phyloP scores from a whole-genome alignment of 1,140 invertebrate genomes.

The Atta cephalotes region DNA sequence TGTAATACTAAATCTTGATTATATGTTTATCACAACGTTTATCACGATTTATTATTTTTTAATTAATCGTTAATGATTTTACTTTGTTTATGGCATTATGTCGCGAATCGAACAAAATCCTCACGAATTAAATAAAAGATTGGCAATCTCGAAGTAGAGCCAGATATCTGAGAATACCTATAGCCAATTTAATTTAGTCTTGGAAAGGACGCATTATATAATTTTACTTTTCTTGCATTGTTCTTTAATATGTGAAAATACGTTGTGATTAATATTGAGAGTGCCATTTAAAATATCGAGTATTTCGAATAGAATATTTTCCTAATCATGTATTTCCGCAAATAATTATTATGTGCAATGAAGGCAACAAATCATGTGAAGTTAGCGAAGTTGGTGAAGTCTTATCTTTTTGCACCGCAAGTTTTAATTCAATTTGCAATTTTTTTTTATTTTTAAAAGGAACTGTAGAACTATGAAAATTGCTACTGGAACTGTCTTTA shows the following conservation, averaged over 20 bases:
- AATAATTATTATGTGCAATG: background rate
- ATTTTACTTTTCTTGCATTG: background rate
- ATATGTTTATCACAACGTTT: background rate
- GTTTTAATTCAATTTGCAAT: no score
- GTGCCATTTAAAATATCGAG: background rate
- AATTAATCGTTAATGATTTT: background rate
- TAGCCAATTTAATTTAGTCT: background rate
- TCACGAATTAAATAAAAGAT: background rate
- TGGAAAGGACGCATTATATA: background rate
- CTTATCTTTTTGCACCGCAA: no score
- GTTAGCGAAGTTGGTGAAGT: no score
- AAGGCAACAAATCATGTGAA: background rate
- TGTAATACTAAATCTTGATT: slow-evolving; percentile 1
- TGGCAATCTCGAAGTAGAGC: background rate
- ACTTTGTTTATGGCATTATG: background rate
- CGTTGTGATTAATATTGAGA: background rate
- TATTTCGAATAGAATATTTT: background rate
- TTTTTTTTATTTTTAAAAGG: no score
- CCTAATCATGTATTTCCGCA: background rate
- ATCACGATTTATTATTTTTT: background rate
- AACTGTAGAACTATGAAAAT: no score
- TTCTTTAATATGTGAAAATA: background rate
- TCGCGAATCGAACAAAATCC: background rate
- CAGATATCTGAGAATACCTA: background rate
- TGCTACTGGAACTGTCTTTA: no score